Percentiles rank a stretch among this genome's conserved stretches.
phyloP scores from a whole-genome alignment of 2,888 invertebrate species.

The Seladonia tumulorum region DNA sequence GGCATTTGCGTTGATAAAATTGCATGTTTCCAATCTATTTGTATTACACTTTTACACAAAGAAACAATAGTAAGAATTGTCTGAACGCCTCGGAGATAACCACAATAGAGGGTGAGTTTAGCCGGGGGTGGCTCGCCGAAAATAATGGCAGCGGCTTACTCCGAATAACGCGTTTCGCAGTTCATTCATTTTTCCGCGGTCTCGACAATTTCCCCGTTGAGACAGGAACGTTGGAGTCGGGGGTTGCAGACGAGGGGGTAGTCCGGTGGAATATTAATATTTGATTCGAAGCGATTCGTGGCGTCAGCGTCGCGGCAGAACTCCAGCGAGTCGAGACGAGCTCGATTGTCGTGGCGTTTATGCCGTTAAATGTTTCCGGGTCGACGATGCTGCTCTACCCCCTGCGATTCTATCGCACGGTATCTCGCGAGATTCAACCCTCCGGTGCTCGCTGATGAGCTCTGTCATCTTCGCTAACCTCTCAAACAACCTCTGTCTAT shows the following conservation, averaged over 20 bases:
- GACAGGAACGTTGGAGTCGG: neutral
- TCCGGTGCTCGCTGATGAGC: neutral
- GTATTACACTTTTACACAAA: no score
- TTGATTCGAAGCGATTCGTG: neutral
- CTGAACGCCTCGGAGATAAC: slow-evolving; percentile 41
- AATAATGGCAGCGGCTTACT: slow-evolving; percentile 43
- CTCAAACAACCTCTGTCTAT: neutral
- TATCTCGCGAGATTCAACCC: neutral
- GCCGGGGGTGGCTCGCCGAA: slow-evolving; percentile 19
- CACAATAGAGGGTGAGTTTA: slow-evolving; percentile 33
- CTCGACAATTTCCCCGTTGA: neutral
- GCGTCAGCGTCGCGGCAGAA: neutral
- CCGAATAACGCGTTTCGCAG: slow-evolving; percentile 17
- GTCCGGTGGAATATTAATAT: slow-evolving; percentile 15
- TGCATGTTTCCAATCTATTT: neutral
- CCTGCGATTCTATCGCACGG: neutral
- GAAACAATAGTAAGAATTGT: neutral
- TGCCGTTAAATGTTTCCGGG: slow-evolving; percentile 7
- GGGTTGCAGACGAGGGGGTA: neutral
- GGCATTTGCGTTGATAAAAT: neutral
- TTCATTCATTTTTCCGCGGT: slow-evolving; percentile 35
- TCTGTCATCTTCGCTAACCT: neutral
- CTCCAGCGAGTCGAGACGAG: neutral
- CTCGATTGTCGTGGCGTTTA: slow-evolving; percentile 19
- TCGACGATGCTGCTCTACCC: neutral